A percentile compares a stretch with the other conserved stretches of the same genome.
Conservation (phyloP, 2,888 invertebrate species). For the Branchellion lobata region DNA sequence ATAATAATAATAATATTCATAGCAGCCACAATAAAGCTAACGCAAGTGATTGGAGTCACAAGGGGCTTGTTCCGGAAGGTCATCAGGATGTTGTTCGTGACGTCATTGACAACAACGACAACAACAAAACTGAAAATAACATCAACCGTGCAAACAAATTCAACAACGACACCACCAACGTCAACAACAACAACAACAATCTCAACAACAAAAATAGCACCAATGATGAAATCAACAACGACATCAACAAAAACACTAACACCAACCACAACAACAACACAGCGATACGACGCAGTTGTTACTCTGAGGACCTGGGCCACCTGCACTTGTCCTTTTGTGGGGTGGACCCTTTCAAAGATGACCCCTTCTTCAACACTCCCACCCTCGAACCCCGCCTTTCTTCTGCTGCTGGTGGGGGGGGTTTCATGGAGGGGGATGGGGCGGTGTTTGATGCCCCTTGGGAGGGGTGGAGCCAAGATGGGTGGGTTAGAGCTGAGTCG, state of each 20-base stretch:
- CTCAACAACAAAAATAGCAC: neutral
- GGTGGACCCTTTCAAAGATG: constrained; percentile 32
- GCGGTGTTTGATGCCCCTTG: neutral
- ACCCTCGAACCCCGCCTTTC: neutral
- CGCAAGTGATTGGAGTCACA: too few species aligned
- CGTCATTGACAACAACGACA: neutral
- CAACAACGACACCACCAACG: neutral
- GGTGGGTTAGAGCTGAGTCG: neutral
- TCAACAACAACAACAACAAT: neutral
- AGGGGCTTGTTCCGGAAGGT: too few species aligned
- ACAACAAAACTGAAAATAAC: neutral
- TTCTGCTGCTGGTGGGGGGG: neutral
- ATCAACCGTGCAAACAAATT: too few species aligned
- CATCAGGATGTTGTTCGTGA: too few species aligned
- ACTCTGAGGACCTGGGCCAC: neutral
- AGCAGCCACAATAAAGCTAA: neutral
- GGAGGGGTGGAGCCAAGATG: neutral
- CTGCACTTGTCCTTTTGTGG: constrained; percentile 24
- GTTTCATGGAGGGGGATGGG: neutral
- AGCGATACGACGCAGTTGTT: neutral
- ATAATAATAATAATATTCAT: too few species aligned
- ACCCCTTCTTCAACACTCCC: constrained; percentile 30
- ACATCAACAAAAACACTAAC: neutral
- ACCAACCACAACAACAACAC: neutral
- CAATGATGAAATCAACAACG: neutral